Percentiles rank a stretch among this genome's conserved stretches.
These are phyloP conservation scores for Lithobates sylvaticus DNA, from an alignment of 2,797 vertebrate species.

Conservation along the genomic window DNA sequence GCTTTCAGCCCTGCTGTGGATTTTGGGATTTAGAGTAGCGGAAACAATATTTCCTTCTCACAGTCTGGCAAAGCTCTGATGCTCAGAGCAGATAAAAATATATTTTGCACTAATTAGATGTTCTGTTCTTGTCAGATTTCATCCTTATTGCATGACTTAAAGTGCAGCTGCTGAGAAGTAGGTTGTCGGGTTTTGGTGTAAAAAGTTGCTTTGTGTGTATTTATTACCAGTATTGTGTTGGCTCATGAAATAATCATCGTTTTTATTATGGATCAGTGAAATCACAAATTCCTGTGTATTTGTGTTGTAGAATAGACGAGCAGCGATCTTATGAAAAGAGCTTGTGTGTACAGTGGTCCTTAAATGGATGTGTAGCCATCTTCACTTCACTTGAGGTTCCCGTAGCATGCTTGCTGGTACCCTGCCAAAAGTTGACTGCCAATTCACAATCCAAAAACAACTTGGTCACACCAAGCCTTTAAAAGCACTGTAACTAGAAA, in stretches of 20 bases:
- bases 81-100: conserved; percentile 51
- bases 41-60: conserved; percentile 41
- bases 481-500: neutral
- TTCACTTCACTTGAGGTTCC: neutral
- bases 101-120: conserved; percentile 52
- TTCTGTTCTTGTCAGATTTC: conserved; percentile 48
- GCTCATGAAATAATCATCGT: neutral
- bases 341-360: neutral
- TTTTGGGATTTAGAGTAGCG: conserved; percentile 38
- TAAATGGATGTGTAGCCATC: neutral
- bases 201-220: conserved; percentile 6
- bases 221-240: neutral
- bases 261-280: neutral
- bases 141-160: conserved; percentile 37
- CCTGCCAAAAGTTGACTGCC: neutral
- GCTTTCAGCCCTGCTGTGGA: neutral
- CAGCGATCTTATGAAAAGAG: neutral
- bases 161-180: conserved; percentile 31
- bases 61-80: conserved; percentile 40
- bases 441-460: neutral
- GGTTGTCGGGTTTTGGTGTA: conserved; percentile 13
- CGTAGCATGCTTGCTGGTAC: neutral
- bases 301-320: neutral
- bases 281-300: neutral
- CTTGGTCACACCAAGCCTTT: neutral